Conservation (phyloP, 2,797 vertebrate genomes). For the Cyclura pinguis region DNA sequence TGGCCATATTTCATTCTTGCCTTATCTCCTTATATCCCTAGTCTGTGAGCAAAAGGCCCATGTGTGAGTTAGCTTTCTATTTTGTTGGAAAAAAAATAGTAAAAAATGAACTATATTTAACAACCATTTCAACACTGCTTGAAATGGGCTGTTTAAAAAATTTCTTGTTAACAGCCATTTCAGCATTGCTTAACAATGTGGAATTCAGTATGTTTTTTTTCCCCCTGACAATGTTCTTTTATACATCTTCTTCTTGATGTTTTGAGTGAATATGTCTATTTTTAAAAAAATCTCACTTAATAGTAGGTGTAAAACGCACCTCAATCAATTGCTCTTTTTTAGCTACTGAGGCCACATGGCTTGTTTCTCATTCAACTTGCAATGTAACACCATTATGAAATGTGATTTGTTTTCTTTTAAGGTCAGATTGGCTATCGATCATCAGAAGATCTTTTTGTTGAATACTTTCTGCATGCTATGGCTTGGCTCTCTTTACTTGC, state of each 20-base stretch:
- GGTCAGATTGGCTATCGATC: neutral
- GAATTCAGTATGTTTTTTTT: neutral
- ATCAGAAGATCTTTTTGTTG: too few relatives aligned
- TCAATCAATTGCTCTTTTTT: neutral
- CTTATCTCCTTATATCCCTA: too few relatives aligned
- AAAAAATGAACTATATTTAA: too few relatives aligned
- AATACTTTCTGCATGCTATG: neutral
- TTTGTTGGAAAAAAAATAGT: too few relatives aligned
- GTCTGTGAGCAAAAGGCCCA: too few relatives aligned
- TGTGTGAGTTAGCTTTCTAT: too few relatives aligned
- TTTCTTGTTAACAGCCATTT: too few relatives aligned
- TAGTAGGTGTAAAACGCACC: neutral
- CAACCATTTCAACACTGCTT: too few relatives aligned
- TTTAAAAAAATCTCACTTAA: neutral
- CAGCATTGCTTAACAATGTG: too few relatives aligned
- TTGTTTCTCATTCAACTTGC: neutral
- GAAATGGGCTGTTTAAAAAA: too few relatives aligned
- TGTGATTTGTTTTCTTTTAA: neutral
- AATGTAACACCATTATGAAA: neutral
- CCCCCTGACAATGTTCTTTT: neutral
- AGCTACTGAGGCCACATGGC: neutral
- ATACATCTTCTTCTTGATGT: neutral
- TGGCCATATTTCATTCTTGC: too few relatives aligned
- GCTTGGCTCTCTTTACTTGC: neutral
- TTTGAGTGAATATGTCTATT: neutral